phyloP scores from a whole-genome alignment of 2,797 vertebrate species.

The Balearica regulorum region DNA sequence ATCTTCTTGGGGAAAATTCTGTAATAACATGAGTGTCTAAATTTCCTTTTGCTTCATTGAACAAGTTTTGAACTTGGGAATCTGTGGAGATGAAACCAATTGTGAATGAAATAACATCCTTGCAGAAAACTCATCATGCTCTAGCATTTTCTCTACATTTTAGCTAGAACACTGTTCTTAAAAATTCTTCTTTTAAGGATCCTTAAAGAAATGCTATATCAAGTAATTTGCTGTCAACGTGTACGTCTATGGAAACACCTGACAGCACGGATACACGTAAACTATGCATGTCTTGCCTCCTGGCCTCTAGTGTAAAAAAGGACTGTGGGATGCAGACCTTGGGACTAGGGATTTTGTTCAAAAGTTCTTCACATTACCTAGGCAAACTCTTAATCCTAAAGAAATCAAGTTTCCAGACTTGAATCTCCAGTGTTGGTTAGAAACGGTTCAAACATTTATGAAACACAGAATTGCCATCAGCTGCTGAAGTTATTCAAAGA shows the following conservation, averaged over 20 bases:
- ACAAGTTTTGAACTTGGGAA: not conserved
- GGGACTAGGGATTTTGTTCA: not conserved
- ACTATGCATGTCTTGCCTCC: not conserved
- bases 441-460: not conserved
- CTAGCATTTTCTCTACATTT: not conserved
- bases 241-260: not conserved
- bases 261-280: not conserved
- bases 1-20: not conserved
- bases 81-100: not conserved
- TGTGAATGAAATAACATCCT: not conserved
- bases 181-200: not conserved
- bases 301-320: not conserved
- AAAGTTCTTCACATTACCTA: not conserved
- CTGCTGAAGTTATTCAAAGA: not conserved
- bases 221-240: not conserved
- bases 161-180: not conserved
- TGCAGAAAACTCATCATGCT: not conserved
- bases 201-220: not conserved
- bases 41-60: not conserved
- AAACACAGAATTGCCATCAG: not conserved
- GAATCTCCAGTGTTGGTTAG: not conserved
- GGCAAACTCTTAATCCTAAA: not conserved
- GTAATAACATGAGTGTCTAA: not conserved
- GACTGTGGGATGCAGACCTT: not conserved
- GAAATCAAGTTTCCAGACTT: not conserved